Conservation (phyloP, 2,797 vertebrate genomes). For the Orientallactaga sibirica region DNA sequence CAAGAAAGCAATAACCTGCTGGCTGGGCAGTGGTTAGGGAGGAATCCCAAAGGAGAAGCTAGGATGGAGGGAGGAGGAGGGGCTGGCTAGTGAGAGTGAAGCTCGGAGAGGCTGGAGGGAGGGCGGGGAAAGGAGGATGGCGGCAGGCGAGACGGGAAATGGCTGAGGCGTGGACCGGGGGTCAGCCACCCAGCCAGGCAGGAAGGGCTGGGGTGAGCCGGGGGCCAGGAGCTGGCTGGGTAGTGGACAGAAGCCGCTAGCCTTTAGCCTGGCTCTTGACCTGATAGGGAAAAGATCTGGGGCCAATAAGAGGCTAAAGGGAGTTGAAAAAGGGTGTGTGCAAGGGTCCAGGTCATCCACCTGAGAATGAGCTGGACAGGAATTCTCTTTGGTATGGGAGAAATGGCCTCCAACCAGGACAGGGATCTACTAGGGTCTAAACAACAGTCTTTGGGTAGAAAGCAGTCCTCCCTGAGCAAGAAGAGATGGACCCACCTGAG, state of each 20-base stretch:
- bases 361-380: constrained; percentile 12
- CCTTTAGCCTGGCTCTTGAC: constrained; percentile 58
- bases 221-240: constrained; percentile 75
- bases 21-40: constrained; percentile 27
- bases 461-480: not conserved
- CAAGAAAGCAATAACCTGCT: not conserved
- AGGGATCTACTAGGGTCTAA: constrained; percentile 34
- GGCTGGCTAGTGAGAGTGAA: constrained; percentile 82
- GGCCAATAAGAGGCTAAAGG: constrained; percentile 26
- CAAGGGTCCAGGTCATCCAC: constrained; percentile 22
- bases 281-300: constrained; percentile 54
- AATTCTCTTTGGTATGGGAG: not conserved
- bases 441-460: not conserved
- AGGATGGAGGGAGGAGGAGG: constrained; percentile 69
- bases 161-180: constrained; percentile 85
- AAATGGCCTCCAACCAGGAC: not conserved
- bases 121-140: constrained; percentile 84
- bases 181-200: constrained; percentile 84
- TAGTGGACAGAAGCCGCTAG: constrained; percentile 68
- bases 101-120: constrained; percentile 70
- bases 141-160: constrained; percentile 85
- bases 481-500: constrained; percentile 39
- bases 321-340: not conserved
- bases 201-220: constrained; percentile 86
- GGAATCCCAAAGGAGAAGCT: constrained; percentile 40